These are phyloP conservation scores for Lepus townsendii DNA, from an alignment of 2,797 vertebrate species.

Conservation along the genomic window DNA sequence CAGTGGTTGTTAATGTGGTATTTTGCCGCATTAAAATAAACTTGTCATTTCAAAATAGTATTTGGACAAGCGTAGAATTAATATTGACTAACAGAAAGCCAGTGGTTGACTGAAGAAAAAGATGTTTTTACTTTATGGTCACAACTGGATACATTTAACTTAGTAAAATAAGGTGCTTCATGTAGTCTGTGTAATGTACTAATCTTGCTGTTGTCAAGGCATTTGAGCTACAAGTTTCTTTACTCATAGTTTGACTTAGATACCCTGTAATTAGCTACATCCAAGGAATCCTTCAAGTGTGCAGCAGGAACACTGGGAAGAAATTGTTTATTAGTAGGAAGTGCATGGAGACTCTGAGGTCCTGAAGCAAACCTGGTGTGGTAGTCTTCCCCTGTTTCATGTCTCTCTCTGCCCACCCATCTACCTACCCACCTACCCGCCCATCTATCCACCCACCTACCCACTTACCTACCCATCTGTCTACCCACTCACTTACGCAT, in stretches of 20 bases:
- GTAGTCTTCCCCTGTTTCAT: not conserved
- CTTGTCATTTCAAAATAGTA: slow-evolving; percentile 34
- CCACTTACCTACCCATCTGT: no score
- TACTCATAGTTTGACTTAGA: slow-evolving; percentile 7
- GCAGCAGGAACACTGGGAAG: not conserved
- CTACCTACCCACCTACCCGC: not conserved
- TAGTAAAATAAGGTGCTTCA: slow-evolving; percentile 43
- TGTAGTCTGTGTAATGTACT: not conserved
- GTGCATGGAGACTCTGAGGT: not conserved
- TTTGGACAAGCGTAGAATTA: slow-evolving; percentile 10
- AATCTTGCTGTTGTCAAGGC: slow-evolving; percentile 30
- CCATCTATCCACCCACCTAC: no score
- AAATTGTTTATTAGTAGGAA: slow-evolving; percentile 25
- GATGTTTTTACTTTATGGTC: not conserved
- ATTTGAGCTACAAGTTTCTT: slow-evolving; percentile 47
- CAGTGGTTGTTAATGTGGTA: not conserved
- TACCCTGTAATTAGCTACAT: not conserved
- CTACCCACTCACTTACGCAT: no score
- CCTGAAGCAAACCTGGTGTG: not conserved
- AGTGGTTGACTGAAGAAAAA: slow-evolving; percentile 6
- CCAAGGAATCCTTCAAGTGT: not conserved
- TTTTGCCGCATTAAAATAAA: slow-evolving; percentile 54
- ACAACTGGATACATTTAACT: not conserved
- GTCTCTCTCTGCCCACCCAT: not conserved
- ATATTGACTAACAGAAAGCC: not conserved